A percentile compares a stretch with the other conserved stretches of the same genome.
Evolutionary conservation across 1,140 invertebrate species (phyloP).

Genomic region (Megathymus violae): DNA sequence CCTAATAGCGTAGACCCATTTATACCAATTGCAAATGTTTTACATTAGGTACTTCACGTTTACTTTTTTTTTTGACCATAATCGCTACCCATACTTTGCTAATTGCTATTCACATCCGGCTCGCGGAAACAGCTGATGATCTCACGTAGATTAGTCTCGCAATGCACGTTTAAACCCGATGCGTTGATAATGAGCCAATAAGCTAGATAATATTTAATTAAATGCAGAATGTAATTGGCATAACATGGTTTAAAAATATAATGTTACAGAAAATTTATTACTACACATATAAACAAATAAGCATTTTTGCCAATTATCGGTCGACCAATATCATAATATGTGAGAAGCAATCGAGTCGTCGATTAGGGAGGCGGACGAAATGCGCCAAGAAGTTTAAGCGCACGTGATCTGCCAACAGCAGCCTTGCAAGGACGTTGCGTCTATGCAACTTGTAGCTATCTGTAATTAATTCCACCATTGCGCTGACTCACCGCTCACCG

Average conservation of each 20-base stretch:
- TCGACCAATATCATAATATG: constrained; percentile 9
- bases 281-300: too few relatives aligned
- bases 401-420: constrained; percentile 61
- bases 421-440: constrained; percentile 79
- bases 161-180: background rate
- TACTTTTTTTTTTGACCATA: background rate
- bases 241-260: too few relatives aligned
- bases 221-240: constrained; percentile 7
- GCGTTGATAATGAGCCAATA: background rate
- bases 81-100: background rate
- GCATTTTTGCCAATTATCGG: too few relatives aligned
- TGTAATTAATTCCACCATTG: constrained; percentile 77
- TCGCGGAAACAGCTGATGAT: background rate
- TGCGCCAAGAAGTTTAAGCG: constrained; percentile 41
- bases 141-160: background rate
- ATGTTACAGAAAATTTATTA: too few relatives aligned
- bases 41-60: background rate
- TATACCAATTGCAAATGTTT: background rate
- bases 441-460: constrained; percentile 67
- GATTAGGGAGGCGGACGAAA: constrained; percentile 8
- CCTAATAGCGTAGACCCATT: too few relatives aligned
- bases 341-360: constrained; percentile 4
- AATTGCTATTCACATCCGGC: constrained; percentile 2
- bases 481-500: constrained; percentile 67
- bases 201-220: background rate